Evolutionary conservation across 2,797 vertebrate genomes (phyloP), one percentile per base, ranked within the genome.

Genomic region (Lycodopsis pacificus): DNA sequence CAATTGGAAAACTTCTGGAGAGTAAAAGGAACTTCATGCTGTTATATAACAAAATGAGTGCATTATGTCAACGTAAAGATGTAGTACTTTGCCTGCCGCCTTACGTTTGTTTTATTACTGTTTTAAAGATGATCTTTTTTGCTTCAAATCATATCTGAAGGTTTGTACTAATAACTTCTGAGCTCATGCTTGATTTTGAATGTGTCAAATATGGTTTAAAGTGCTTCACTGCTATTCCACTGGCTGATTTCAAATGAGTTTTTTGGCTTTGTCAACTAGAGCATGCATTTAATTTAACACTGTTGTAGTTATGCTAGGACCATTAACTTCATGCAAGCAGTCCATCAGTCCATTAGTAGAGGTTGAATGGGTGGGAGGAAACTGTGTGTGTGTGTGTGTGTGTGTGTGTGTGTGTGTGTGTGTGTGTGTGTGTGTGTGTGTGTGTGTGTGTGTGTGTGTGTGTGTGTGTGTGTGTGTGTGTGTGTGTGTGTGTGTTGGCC

Each of bases 301-400:
- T 76, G 57, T 64, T 36, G 34, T 25, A 62, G 57, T 48, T 53
- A 27, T 46, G 10, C 25, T 19, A 19, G 56, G 69, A 75, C 49
- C 64, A 83, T 87, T 79, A 67, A 53, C 65, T 54, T 73, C 17
- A 30, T 42, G 32, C 17, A 57, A 54, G 14, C 7, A 49, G 14
- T 40, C 46, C 57, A 81, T 86, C 7, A 49, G 14, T 40, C 46
- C 57, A 81, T 86, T 68, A 72, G 62, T 25, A 25, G 40, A 75
- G 51, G 30, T 27, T 42, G 44, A 70, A 54, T n/a, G 51, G 30
- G 66, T 34, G 49, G 38, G 32, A 58, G 27, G 19, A 22, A 9
- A 15, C 13, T 6, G 25, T 27, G 25, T 12, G 22, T 53, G 49
- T 22, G 49, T 22, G 49, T 22, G 49, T 51, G 49, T 53, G 51